Base-by-base conservation (phyloP, 2,888 invertebrate species). In the Melinaea marsaeus region DNA sequence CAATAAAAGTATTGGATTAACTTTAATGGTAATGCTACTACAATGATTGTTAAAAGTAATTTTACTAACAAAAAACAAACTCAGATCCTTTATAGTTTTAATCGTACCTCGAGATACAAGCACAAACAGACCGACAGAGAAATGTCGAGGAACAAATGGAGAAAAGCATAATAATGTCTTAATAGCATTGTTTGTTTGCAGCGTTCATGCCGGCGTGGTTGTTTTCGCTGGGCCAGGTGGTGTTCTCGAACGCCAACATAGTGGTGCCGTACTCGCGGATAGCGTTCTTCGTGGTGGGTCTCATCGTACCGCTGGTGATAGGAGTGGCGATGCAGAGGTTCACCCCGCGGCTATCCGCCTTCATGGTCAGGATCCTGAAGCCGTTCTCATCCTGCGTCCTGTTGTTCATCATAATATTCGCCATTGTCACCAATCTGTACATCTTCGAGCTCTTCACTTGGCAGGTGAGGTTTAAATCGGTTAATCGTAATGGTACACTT, bases 161-260 rank as follows among this genome's bases (percentile, higher is more conserved):
- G 22, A 22, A 0, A 1, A 1, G 22, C 22, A 22, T 22, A 22
- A 22, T 22, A 22, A 22, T 22, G 22, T 42, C 0, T 13, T 51
- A 22, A 35, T 35, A 7, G 13, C 11, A 5, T 60, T 11, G 48
- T 65, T 68, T 62, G 4, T 67, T 85, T 88, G 2, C 88, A 95
- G 95, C 88, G 54, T 94, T 97, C 90, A 97, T 98, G 93, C 98
- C 98, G 0, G 78, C 96, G 2, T 98, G 98, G 98, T 89, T 97
- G 5, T 96, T 97, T 79, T 96, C 97, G 0, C 90, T 98, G 55
- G 98, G 98, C 0, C 92, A 92, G 74, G 81, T 92, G 54, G 95
- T 97, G 63, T 96, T 97, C 83, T 86, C 92, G 3, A 92, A 94
- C 58, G 95, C 94, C 0, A 89, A 94, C 59, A 91, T 98, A 51